Evolutionary conservation across 2,797 vertebrate genomes (phyloP).

Genomic region (Hylomyscus alleni): DNA sequence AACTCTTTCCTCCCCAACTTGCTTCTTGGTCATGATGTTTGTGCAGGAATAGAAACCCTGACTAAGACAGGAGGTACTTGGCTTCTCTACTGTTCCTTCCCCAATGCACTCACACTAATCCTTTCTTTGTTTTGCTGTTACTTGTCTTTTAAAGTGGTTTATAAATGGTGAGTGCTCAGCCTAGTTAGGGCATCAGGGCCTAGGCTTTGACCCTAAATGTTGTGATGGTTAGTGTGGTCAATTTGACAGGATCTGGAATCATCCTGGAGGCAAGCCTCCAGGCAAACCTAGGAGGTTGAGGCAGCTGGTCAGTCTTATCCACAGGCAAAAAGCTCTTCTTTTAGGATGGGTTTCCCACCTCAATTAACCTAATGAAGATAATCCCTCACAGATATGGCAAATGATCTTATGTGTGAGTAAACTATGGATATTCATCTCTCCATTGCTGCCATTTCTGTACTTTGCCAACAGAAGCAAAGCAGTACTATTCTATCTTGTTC

Average conservation of each 20-base stretch:
- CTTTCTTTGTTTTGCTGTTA: not conserved
- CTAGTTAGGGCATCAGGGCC: not conserved
- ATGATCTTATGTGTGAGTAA: not conserved
- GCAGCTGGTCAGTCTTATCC: not conserved
- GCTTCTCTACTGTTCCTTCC: not conserved
- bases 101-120: not conserved
- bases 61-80: no score
- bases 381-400: not conserved
- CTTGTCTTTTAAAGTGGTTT: not conserved
- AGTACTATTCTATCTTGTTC: slow-evolving; percentile 50
- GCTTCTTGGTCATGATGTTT: no score
- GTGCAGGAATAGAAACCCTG: no score
- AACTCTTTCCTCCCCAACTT: no score
- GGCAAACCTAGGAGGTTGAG: not conserved
- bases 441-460: not conserved
- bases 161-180: not conserved
- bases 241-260: not conserved
- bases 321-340: not conserved
- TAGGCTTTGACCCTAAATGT: not conserved
- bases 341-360: not conserved
- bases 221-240: not conserved
- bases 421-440: not conserved
- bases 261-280: not conserved
- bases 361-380: not conserved
- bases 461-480: slow-evolving; percentile 23